phyloP scores from a whole-genome alignment of 2,113 vertebrate species.

The Ailurus styani region DNA sequence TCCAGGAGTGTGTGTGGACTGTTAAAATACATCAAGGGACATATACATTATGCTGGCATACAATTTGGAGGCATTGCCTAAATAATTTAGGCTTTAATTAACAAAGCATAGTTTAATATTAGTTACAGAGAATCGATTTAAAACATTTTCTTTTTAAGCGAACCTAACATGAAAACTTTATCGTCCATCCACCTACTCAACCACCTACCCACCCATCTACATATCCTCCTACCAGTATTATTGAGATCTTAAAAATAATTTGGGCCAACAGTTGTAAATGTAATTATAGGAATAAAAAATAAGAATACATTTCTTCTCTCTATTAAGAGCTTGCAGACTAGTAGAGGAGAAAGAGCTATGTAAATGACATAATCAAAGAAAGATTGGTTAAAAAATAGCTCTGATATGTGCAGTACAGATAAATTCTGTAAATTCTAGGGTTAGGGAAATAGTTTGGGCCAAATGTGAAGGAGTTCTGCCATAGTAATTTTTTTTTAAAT shows the following conservation, averaged over 20 bases:
- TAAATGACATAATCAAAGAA: neutral
- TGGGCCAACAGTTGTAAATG: neutral
- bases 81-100: neutral
- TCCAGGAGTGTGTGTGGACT: neutral
- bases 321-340: neutral
- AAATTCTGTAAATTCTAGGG: neutral
- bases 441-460: neutral
- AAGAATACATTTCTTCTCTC: neutral
- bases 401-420: neutral
- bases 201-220: no score
- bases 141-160: neutral
- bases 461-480: neutral
- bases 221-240: neutral
- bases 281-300: neutral
- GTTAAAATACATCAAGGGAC: neutral
- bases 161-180: neutral
- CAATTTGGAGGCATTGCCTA: neutral
- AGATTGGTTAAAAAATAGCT: neutral
- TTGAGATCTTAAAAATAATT: neutral
- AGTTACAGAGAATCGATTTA: neutral
- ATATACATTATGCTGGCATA: neutral
- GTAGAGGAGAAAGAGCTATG: neutral
- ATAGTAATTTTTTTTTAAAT: neutral
- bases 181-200: neutral
- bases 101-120: neutral